These are phyloP conservation scores for Microtus oregoni DNA, from an alignment of 2,113 vertebrate species.

Conservation along the genomic window DNA sequence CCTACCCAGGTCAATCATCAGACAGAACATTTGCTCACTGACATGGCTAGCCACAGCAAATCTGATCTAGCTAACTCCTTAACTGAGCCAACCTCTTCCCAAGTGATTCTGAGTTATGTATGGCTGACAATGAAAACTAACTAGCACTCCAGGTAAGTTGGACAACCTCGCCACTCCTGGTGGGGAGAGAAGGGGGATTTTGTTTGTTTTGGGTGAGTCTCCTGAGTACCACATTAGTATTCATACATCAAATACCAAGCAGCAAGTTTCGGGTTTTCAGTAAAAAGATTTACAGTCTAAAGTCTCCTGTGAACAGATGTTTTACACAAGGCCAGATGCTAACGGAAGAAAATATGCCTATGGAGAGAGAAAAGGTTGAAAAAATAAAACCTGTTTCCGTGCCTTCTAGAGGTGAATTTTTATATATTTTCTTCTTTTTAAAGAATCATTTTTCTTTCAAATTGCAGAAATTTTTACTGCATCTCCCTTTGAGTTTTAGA, in stretches of 20 bases:
- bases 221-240: neutral
- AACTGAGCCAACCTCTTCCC: neutral
- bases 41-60: neutral
- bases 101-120: neutral
- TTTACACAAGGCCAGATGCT: slow-evolving; percentile 50
- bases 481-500: neutral
- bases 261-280: neutral
- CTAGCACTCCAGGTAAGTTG: neutral
- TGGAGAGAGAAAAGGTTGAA: neutral
- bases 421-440: neutral
- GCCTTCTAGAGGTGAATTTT: neutral
- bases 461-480: neutral
- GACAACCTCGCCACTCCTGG: too few relatives aligned
- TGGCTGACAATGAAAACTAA: too few relatives aligned
- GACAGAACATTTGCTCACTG: neutral
- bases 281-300: slow-evolving; percentile 17
- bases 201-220: neutral
- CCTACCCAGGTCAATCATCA: neutral
- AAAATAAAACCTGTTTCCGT: slow-evolving; percentile 36
- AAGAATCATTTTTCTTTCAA: slow-evolving; percentile 33
- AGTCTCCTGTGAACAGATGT: slow-evolving; percentile 37
- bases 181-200: neutral
- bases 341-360: slow-evolving; percentile 17
- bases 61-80: neutral
- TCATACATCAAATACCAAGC: neutral